Percentiles rank a stretch among this genome's conserved stretches.
Conservation (phyloP, 2,113 vertebrate species). For the Apteryx owenii region DNA sequence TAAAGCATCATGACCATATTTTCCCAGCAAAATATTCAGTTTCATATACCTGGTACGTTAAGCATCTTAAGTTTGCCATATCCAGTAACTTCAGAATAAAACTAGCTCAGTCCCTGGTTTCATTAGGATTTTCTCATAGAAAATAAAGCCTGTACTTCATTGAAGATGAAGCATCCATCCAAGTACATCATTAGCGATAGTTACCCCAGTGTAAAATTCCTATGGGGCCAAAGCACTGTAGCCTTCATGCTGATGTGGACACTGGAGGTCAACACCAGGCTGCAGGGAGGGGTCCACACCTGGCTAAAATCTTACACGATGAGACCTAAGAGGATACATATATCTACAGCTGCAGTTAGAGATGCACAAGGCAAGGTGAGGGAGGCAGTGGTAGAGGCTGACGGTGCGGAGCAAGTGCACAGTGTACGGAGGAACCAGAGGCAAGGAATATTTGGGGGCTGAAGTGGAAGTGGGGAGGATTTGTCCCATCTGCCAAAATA, state of each 20-base stretch:
- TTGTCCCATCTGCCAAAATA: not conserved
- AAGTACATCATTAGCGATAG: not conserved
- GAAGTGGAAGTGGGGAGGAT: not conserved
- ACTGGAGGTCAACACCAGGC: not conserved
- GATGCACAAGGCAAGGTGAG: no score
- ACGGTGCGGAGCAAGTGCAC: no score
- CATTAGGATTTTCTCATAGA: not conserved
- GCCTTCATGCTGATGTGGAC: not conserved
- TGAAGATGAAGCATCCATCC: not conserved
- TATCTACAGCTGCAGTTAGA: no score
- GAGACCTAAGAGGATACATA: not conserved
- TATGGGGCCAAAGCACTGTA: not conserved
- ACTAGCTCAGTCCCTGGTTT: not conserved
- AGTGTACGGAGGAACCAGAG: no score
- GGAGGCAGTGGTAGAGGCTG: no score
- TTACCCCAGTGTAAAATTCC: not conserved
- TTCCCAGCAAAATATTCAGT: not conserved
- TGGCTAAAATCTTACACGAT: not conserved
- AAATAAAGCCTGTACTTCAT: not conserved
- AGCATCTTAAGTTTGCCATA: not conserved
- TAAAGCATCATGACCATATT: accelerated
- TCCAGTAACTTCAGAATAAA: not conserved
- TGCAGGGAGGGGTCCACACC: not conserved
- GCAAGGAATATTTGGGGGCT: not conserved
- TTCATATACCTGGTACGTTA: not conserved